phyloP scores from a whole-genome alignment of 2,888 invertebrate genomes.

The Pammene fasciana region DNA sequence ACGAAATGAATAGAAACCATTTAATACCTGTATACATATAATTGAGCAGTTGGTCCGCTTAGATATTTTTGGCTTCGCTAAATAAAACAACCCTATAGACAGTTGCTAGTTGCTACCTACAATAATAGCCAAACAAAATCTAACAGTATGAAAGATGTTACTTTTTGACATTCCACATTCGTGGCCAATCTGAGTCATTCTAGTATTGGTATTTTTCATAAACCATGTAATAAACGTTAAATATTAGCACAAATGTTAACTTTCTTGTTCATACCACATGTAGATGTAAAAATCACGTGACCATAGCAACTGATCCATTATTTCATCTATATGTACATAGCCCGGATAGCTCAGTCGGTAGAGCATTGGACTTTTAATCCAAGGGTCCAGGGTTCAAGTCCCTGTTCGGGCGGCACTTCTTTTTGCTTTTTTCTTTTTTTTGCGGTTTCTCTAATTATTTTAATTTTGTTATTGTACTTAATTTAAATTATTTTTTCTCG shows the following conservation, averaged over 20 bases:
- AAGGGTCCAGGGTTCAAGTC: slow-evolving; percentile 91
- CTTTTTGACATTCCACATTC: background rate
- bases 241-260: slow-evolving; percentile 23
- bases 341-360: slow-evolving; percentile 90
- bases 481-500: no score
- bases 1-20: no score
- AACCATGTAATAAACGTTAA: slow-evolving; percentile 11
- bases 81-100: no score
- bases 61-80: background rate
- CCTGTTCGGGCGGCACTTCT: slow-evolving; percentile 85
- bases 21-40: background rate
- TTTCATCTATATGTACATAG: slow-evolving; percentile 47
- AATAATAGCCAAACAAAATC: no score
- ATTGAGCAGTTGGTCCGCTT: background rate
- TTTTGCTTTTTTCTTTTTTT: slow-evolving; percentile 35
- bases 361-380: slow-evolving; percentile 91
- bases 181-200: slow-evolving; percentile 3
- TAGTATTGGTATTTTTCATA: slow-evolving; percentile 10
- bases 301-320: slow-evolving; percentile 3
- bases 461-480: no score
- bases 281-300: background rate
- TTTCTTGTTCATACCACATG: background rate
- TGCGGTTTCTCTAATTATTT: background rate
- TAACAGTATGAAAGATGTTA: no score
- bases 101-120: no score